A percentile compares a stretch with the other conserved stretches of the same genome.
phyloP scores from a whole-genome alignment of 2,113 vertebrate species.

The Indicator maculatus region DNA sequence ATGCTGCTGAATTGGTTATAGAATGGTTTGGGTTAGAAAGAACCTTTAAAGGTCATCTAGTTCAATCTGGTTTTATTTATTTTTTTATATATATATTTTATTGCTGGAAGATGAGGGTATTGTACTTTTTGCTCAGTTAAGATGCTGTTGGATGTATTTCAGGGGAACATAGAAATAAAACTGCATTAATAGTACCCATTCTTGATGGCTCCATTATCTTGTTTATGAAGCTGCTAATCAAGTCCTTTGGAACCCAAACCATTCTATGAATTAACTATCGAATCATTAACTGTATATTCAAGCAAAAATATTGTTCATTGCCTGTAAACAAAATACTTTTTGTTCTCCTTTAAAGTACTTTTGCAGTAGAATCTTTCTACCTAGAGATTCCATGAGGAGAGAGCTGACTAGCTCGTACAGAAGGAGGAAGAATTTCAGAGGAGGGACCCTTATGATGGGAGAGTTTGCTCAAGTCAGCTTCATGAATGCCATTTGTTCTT shows the following conservation, averaged over 20 bases:
- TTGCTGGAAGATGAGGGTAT: background rate
- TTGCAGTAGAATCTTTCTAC: background rate
- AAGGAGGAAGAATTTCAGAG: background rate
- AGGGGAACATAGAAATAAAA: background rate
- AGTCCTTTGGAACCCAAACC: too few species aligned
- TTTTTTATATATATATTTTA: background rate
- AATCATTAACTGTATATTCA: background rate
- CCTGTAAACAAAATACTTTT: background rate
- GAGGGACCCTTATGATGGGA: background rate
- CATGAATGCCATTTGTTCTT: background rate
- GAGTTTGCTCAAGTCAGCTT: background rate
- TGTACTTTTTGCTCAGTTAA: background rate
- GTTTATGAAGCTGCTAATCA: background rate
- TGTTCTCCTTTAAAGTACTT: background rate
- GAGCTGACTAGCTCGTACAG: background rate
- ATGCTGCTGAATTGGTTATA: background rate
- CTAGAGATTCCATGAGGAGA: background rate
- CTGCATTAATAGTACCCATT: background rate
- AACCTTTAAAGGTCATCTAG: background rate
- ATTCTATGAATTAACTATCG: background rate
- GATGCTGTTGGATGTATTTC: background rate
- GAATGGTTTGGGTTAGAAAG: background rate
- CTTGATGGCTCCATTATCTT: background rate
- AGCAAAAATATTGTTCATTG: background rate
- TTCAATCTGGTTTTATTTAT: background rate